phyloP scores from a whole-genome alignment of 2,797 vertebrate species.

The Antrozous pallidus region DNA sequence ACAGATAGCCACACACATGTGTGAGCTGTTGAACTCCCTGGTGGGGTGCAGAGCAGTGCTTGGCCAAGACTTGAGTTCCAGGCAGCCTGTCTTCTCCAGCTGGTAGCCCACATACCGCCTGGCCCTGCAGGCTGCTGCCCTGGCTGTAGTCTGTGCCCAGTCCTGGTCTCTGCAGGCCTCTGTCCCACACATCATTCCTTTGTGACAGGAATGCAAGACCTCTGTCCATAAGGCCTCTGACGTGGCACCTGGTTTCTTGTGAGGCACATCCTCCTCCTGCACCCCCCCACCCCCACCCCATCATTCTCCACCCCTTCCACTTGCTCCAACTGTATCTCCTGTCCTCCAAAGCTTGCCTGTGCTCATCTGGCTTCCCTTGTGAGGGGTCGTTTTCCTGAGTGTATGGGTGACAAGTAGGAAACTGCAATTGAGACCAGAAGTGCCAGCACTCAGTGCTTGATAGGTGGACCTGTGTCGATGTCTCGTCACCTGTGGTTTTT shows the following conservation, averaged over 20 bases:
- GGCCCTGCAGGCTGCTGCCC: background rate
- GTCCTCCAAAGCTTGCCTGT: background rate
- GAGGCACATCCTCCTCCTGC: background rate
- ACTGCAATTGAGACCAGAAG: no score
- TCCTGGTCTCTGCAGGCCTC: background rate
- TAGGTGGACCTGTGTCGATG: no score
- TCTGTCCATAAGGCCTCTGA: background rate
- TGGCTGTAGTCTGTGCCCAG: background rate
- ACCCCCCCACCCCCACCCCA: no score
- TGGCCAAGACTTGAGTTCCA: background rate
- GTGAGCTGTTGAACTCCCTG: background rate
- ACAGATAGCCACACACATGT: background rate
- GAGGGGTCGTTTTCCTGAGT: background rate
- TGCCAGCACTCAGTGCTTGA: background rate
- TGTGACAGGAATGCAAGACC: background rate
- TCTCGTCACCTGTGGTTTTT: fast-evolving
- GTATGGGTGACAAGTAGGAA: background rate
- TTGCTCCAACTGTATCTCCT: background rate
- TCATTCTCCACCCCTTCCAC: background rate
- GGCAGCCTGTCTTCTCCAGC: background rate
- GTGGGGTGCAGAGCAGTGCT: background rate
- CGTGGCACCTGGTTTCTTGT: no score
- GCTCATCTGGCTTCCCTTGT: background rate
- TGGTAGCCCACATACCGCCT: no score
- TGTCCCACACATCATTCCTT: background rate